These are phyloP conservation scores for Heliocidaris tuberculata DNA, from an alignment of 35 echinoderm and acorn worm genomes.

Conservation along the genomic window DNA sequence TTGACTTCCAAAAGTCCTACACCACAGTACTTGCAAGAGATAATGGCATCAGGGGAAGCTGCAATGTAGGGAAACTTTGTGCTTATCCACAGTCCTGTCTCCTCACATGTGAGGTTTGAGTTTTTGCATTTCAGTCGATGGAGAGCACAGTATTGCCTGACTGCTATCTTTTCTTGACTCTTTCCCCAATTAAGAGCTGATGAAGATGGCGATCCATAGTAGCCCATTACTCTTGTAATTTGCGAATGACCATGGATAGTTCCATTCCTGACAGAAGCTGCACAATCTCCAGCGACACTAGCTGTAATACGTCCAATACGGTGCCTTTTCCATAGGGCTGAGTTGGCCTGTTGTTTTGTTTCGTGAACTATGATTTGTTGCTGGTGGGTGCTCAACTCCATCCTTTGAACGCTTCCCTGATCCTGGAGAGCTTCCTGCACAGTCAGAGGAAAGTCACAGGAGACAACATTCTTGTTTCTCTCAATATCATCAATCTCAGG, in stretches of 20 bases:
- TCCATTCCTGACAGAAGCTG: slow-evolving; percentile 44
- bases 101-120: slow-evolving; percentile 24
- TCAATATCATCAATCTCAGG: background rate
- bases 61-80: slow-evolving; percentile 57
- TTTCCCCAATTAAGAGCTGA: slow-evolving; percentile 63
- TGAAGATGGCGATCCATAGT: slow-evolving; percentile 59
- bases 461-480: slow-evolving; percentile 39
- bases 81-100: slow-evolving; percentile 52
- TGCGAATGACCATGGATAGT: slow-evolving; percentile 54
- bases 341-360: slow-evolving; percentile 43
- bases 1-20: slow-evolving; percentile 61
- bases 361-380: background rate
- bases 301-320: slow-evolving; percentile 56
- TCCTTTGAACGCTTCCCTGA: background rate
- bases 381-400: slow-evolving; percentile 47
- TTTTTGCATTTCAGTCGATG: slow-evolving; percentile 59
- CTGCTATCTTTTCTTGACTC: slow-evolving; percentile 52
- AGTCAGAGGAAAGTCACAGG: slow-evolving; percentile 25
- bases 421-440: slow-evolving; percentile 34
- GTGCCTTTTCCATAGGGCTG: slow-evolving; percentile 4
- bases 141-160: slow-evolving; percentile 59
- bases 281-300: slow-evolving; percentile 64
- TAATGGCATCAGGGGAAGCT: slow-evolving; percentile 54
- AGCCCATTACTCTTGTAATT: too few relatives aligned
- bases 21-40: slow-evolving; percentile 62